Percentiles rank a stretch among this genome's conserved stretches.
Evolutionary conservation across 2,113 vertebrate genomes (phyloP).

Genomic region (Tylochromis polylepis): DNA sequence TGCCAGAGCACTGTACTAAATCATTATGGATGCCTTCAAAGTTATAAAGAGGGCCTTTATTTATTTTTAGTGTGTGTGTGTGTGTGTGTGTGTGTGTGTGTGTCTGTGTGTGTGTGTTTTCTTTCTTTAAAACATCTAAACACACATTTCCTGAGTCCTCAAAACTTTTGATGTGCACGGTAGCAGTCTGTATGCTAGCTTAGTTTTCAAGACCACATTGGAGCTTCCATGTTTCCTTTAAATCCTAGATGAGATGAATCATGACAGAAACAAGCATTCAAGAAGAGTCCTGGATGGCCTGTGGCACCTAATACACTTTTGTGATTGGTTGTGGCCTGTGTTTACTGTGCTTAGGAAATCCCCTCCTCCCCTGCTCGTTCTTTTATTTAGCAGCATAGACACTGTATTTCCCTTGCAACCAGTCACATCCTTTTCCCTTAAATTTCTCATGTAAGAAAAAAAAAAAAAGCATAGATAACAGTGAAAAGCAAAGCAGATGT

Average conservation of each 20-base stretch:
- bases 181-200: background rate
- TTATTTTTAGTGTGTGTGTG: background rate
- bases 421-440: background rate
- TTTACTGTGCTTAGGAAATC: background rate
- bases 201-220: background rate
- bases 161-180: background rate
- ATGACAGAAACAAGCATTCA: constrained; percentile 17
- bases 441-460: background rate
- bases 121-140: fast-evolving
- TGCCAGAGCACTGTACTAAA: no score
- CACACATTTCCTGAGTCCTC: background rate
- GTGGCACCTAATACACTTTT: background rate
- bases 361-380: background rate
- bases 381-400: constrained; percentile 15
- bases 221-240: background rate
- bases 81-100: background rate
- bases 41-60: no score
- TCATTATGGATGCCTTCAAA: no score
- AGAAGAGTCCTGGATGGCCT: background rate
- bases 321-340: background rate
- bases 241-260: background rate
- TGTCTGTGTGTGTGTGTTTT: background rate
- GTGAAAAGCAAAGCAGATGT: background rate
- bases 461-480: background rate
- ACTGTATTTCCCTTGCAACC: background rate